A percentile compares a stretch with the other conserved stretches of the same genome.
These are phyloP conservation scores for Cantharis rustica DNA, from an alignment of 2,888 invertebrate species.

Conservation along the genomic window DNA sequence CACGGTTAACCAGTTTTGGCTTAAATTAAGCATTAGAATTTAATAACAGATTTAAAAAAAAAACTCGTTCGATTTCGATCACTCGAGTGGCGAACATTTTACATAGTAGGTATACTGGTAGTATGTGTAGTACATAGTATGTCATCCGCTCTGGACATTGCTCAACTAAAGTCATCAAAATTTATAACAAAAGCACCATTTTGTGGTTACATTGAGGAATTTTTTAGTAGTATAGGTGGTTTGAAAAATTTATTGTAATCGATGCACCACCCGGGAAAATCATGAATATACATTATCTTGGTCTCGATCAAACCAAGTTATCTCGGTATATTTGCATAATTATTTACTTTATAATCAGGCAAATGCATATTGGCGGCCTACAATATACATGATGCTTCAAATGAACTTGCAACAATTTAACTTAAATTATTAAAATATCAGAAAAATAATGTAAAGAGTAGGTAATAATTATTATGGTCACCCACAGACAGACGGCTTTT, in stretches of 20 bases:
- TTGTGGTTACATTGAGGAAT: background rate
- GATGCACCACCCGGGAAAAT: constrained; percentile 20
- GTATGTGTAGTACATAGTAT: no score
- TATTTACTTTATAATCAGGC: constrained; percentile 17
- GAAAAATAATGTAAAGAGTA: background rate
- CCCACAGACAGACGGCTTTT: background rate
- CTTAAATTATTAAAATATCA: background rate
- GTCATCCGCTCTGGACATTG: background rate
- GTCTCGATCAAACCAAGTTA: constrained; percentile 13
- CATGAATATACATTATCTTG: constrained; percentile 26
- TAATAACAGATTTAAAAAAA: background rate
- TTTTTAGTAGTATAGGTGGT: constrained; percentile 21
- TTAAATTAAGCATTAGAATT: background rate
- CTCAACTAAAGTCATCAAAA: background rate
- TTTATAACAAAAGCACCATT: background rate
- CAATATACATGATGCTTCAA: background rate
- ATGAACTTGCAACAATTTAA: background rate
- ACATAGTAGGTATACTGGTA: no score
- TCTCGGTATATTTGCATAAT: constrained; percentile 20
- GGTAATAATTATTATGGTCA: background rate
- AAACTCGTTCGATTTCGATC: background rate
- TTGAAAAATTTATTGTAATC: constrained; percentile 25
- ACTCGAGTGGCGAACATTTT: no score
- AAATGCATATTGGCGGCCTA: constrained; percentile 9
- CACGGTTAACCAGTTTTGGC: background rate